A percentile compares a stretch with the other conserved stretches of the same genome.
Conservation (phyloP, 2,113 vertebrate species). For the Rana temporaria region DNA sequence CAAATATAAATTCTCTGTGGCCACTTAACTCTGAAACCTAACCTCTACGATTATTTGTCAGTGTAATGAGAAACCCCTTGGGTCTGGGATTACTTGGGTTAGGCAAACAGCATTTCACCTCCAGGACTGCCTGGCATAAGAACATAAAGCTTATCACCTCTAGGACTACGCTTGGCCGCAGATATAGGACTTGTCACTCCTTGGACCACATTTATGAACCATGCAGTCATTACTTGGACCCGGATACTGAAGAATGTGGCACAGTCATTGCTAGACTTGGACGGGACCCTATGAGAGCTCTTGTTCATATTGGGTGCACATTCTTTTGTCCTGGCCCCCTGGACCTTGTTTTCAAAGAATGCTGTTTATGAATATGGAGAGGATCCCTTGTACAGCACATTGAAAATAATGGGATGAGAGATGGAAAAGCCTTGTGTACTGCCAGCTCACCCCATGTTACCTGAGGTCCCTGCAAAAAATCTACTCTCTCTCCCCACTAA, state of each 20-base stretch:
- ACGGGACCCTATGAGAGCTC: background rate
- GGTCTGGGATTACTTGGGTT: background rate
- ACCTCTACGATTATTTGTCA: conserved; percentile 15
- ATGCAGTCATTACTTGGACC: conserved; percentile 42
- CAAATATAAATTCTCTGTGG: conserved; percentile 5
- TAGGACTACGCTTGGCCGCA: conserved; percentile 24
- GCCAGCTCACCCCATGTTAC: conserved; percentile 12
- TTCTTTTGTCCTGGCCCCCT: conserved; percentile 1
- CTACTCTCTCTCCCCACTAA: background rate
- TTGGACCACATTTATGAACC: conserved; percentile 24
- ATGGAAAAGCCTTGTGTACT: background rate
- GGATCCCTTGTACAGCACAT: conserved; percentile 15
- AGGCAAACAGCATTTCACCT: conserved; percentile 32
- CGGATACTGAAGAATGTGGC: background rate
- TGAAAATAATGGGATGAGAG: background rate
- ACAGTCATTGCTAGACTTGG: conserved; percentile 13
- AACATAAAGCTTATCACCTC: conserved; percentile 47
- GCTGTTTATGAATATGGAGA: conserved; percentile 23
- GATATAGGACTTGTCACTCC: conserved; percentile 27
- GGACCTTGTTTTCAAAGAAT: conserved; percentile 5
- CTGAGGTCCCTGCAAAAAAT: background rate
- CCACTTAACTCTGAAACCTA: conserved; percentile 4
- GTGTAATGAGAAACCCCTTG: conserved; percentile 25
- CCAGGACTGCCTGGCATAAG: conserved; percentile 28
- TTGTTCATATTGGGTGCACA: conserved; percentile 16